Evolutionary conservation across 2,888 invertebrate species (phyloP).

Genomic region (Ophion ellenae): DNA sequence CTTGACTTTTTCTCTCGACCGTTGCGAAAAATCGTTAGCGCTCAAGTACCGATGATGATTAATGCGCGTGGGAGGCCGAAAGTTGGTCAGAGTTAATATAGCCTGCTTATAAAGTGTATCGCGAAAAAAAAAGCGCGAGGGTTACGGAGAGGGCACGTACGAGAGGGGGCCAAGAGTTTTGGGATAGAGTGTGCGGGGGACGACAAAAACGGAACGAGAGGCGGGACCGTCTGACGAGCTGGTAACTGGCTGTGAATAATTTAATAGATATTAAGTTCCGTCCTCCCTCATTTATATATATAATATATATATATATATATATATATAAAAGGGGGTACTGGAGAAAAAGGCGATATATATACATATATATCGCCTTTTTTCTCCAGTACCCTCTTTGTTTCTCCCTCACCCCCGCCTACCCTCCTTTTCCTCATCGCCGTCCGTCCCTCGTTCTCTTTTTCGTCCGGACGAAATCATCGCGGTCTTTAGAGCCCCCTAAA

Average conservation of each 20-base stretch:
- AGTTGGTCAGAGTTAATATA: conserved; percentile 27
- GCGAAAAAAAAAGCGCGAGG: conserved; percentile 16
- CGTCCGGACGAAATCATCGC: conserved; percentile 28
- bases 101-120: neutral
- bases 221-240: conserved; percentile 77
- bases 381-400: conserved; percentile 29
- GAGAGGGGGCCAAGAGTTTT: conserved; percentile 43
- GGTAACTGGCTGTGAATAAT: conserved; percentile 80
- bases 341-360: too few relatives aligned
- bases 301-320: neutral
- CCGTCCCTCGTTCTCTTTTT: conserved; percentile 10
- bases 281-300: conserved; percentile 56
- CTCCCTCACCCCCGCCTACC: conserved; percentile 39
- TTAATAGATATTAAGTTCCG: conserved; percentile 76
- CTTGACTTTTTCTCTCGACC: neutral
- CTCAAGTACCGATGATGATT: conserved; percentile 17
- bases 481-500: conserved; percentile 45
- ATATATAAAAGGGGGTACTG: too few relatives aligned
- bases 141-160: neutral
- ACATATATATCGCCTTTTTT: conserved; percentile 39
- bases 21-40: neutral
- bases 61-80: neutral
- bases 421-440: too few relatives aligned
- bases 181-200: conserved; percentile 56
- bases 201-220: conserved; percentile 73